A percentile compares a stretch with the other conserved stretches of the same genome.
phyloP scores from a whole-genome alignment of 30 jellyfish, hydroid and myxozoan species.

The Hydractinia symbiolongicarpus region DNA sequence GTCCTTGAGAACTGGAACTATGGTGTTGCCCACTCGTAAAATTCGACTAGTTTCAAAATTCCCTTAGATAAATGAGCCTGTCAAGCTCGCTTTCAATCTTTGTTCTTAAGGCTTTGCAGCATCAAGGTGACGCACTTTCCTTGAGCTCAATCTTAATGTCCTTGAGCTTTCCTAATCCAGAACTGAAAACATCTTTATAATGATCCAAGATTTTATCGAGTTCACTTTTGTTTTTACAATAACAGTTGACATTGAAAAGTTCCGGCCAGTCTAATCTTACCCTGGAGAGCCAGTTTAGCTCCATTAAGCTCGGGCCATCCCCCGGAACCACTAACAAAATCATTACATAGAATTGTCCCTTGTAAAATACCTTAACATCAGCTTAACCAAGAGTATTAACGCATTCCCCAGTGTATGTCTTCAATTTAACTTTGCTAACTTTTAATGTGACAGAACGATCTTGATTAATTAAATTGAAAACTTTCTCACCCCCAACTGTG shows the following conservation, averaged over 20 bases:
- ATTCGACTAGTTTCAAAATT: slow-evolving; percentile 20
- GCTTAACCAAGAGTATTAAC: slow-evolving; percentile 18
- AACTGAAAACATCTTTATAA: slow-evolving; percentile 27
- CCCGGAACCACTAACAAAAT: slow-evolving; percentile 12
- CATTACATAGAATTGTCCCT: slow-evolving; percentile 14
- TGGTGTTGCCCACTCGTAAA: slow-evolving; percentile 39
- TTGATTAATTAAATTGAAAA: not conserved
- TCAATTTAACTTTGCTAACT: slow-evolving; percentile 19
- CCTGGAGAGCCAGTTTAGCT: slow-evolving; percentile 30
- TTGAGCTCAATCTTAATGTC: slow-evolving; percentile 17
- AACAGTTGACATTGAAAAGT: slow-evolving; percentile 27
- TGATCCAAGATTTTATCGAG: slow-evolving; percentile 28
- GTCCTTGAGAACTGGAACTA: slow-evolving; percentile 35
- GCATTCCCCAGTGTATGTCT: slow-evolving; percentile 34
- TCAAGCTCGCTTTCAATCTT: slow-evolving; percentile 29
- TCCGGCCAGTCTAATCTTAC: slow-evolving; percentile 25
- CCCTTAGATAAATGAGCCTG: too few species aligned
- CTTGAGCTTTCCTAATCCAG: slow-evolving; percentile 26
- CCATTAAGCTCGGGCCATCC: slow-evolving; percentile 30
- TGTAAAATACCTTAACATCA: slow-evolving; percentile 11
- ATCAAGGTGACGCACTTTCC: slow-evolving; percentile 25
- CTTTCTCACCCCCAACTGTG: slow-evolving; percentile 25
- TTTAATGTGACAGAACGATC: slow-evolving; percentile 1
- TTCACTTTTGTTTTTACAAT: not conserved
- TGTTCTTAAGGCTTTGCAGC: slow-evolving; percentile 29